Base-by-base conservation (phyloP, 1,140 invertebrate species). In the Gryon sp. region DNA sequence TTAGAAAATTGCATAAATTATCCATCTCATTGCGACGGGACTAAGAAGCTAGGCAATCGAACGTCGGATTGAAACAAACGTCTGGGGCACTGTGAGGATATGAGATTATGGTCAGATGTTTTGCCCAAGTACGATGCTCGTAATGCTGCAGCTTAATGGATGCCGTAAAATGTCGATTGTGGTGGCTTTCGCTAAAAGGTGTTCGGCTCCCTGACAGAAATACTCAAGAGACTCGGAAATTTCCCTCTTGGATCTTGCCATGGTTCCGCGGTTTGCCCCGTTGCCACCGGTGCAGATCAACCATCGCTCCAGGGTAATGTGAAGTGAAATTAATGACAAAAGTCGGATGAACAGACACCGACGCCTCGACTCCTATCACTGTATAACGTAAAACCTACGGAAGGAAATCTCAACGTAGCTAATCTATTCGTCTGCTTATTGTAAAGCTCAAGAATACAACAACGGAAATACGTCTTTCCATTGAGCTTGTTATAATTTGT, bases 311-410 rank as follows among this genome's bases (percentile, higher is more conserved):
- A 12, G 55, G 62, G 52, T 70, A 70, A 70, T 70, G 74, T 50
- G 57, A 76, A 76, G 65, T 76, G 59, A 76, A 76, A 76, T 76
- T 76, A 76, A 76, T 76, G 74, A 76, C 65, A 76, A 76, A 70
- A 76, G 74, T 76, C 59, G 63, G 53, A 45, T 19, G 59, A 32
- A 76, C 26, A 12, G 9, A 8, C 45, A 20, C 34, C 24, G 40
- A 20, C 28, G 9, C 11, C 11, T 34, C 14, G 5, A 34, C 9
- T 2, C 11, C 32, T 34, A n/a, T n/a, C n/a, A n/a, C n/a, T n/a
- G n/a, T n/a, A n/a, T n/a, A n/a, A n/a, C n/a, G n/a, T n/a, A n/a
- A n/a, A n/a, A n/a, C n/a, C n/a, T n/a, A n/a, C 16, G 43, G 30
- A 57, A 65, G 52, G 57, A 76, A 76, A 65, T 76, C 65, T 69